phyloP scores from a whole-genome alignment of 2,797 vertebrate genomes.

The Melanotaenia pygmaea region DNA sequence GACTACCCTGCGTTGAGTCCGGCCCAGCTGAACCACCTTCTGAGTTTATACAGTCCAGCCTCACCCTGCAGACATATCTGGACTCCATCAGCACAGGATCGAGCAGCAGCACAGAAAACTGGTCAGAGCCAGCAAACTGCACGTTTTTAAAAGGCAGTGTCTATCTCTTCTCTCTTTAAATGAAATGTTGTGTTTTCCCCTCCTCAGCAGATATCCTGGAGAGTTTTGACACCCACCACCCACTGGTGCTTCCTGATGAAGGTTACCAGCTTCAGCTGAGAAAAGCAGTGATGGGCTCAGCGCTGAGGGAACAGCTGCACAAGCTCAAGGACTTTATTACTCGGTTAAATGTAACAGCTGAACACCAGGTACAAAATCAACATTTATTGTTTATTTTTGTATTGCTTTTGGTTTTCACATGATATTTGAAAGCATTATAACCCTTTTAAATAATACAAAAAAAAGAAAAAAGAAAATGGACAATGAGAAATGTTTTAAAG shows the following conservation, averaged over 20 bases:
- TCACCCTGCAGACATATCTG: conserved; percentile 70
- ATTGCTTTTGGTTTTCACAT: conserved; percentile 2
- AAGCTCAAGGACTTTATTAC: conserved; percentile 64
- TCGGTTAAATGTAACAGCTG: conserved; percentile 9
- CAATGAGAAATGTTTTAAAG: no score
- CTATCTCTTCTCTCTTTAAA: background rate
- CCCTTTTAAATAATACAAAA: no score
- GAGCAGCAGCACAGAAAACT: conserved; percentile 59
- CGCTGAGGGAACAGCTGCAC: conserved; percentile 68
- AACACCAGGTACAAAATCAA: conserved; percentile 62
- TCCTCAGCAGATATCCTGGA: conserved; percentile 81
- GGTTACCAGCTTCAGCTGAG: conserved; percentile 77
- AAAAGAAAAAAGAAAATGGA: no score
- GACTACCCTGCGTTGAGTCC: conserved; percentile 77
- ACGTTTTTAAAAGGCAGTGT: background rate
- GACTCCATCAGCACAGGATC: conserved; percentile 75
- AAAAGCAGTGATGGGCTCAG: conserved; percentile 51
- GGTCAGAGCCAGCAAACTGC: conserved; percentile 59
- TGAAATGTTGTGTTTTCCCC: background rate
- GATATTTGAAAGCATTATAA: background rate
- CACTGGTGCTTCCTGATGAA: conserved; percentile 78
- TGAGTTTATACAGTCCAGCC: conserved; percentile 79
- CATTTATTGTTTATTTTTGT: background rate
- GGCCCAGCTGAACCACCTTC: conserved; percentile 84
- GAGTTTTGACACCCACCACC: conserved; percentile 84